Percentiles rank a stretch among this genome's conserved stretches.
Conservation (phyloP, 2,113 vertebrate genomes). For the Amblyopsis rosae region DNA sequence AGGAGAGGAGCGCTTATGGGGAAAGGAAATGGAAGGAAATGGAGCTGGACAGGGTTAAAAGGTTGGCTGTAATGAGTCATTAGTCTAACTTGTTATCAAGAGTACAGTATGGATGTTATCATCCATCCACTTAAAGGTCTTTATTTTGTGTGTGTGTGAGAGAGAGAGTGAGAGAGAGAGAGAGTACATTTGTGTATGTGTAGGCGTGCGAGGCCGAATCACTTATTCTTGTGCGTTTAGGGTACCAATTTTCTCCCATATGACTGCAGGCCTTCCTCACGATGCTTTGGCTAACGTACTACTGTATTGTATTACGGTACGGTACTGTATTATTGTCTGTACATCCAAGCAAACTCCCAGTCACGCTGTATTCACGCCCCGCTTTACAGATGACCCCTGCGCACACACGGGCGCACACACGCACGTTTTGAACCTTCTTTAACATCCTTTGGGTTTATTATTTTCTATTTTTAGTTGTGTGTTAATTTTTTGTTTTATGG, state of each 20-base stretch:
- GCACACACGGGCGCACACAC: background rate
- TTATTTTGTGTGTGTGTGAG: background rate
- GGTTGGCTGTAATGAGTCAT: background rate
- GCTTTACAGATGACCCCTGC: conserved; percentile 29
- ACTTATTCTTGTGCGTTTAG: conserved; percentile 13
- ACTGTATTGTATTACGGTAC: too few species aligned
- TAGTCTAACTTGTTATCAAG: background rate
- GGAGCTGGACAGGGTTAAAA: background rate
- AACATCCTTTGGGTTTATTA: conserved; percentile 10
- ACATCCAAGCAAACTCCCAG: conserved; percentile 38
- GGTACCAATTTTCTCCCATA: conserved; percentile 37
- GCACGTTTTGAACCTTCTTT: conserved; percentile 11
- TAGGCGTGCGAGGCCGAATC: background rate
- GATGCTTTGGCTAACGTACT: conserved; percentile 66
- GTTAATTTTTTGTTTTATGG: background rate
- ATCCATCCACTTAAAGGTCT: background rate
- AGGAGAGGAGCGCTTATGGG: conserved; percentile 1
- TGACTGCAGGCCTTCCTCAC: conserved; percentile 29
- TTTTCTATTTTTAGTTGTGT: background rate
- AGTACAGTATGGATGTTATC: background rate
- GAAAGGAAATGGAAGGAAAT: background rate
- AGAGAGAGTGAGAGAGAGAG: background rate
- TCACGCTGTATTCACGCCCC: conserved; percentile 36
- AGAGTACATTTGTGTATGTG: background rate
- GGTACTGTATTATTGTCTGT: conserved; percentile 58